Conservation (phyloP, 1,140 invertebrate species). For the Drosophila sturtevanti region DNA sequence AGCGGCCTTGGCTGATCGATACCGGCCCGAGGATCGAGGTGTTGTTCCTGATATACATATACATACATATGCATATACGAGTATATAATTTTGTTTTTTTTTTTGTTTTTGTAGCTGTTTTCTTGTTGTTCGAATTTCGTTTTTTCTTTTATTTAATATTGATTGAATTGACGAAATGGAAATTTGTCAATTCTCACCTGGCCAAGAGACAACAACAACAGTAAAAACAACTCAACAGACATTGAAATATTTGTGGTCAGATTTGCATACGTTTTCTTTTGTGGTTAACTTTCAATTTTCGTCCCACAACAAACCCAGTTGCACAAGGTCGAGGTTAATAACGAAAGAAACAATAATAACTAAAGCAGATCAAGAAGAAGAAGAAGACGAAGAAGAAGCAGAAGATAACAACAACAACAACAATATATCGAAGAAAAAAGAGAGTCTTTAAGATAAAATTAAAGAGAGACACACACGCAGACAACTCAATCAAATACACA, state of each 20-base stretch:
- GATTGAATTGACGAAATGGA: constrained; percentile 77
- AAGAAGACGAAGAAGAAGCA: background rate
- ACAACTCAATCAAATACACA: constrained; percentile 59
- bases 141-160: constrained; percentile 37
- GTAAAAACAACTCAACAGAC: background rate
- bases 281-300: constrained; percentile 71
- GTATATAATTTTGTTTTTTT: background rate
- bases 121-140: background rate
- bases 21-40: background rate
- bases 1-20: constrained; percentile 60
- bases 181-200: constrained; percentile 79
- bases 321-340: constrained; percentile 26
- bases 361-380: background rate
- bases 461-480: constrained; percentile 21
- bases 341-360: background rate
- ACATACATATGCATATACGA: too few relatives aligned
- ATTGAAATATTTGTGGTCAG: constrained; percentile 56
- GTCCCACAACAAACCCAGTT: constrained; percentile 12
- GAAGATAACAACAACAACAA: background rate
- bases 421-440: constrained; percentile 21
- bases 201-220: constrained; percentile 27
- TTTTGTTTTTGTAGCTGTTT: too few relatives aligned
- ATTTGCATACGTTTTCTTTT: constrained; percentile 31
- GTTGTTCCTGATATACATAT: background rate
- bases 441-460: constrained; percentile 72